Base-by-base conservation (phyloP, 2,113 vertebrate species). In the Rhinoderma darwinii region DNA sequence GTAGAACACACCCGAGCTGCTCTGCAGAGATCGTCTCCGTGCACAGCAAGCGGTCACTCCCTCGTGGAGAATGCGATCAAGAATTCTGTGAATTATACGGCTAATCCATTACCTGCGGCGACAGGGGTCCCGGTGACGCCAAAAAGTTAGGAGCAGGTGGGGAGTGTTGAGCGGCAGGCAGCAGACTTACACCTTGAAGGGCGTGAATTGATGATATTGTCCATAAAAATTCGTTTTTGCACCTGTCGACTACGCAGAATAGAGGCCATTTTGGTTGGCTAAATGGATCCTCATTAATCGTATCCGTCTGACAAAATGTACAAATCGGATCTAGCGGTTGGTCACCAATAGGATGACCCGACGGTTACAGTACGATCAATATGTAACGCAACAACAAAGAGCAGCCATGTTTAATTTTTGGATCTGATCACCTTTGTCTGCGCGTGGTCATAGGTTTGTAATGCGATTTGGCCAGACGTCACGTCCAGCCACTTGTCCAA, bases 31-130 rank as follows among this genome's bases (percentile, higher is more conserved):
- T 25, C 44, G 3, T 61, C 72, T 76, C 35, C 14, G 27, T 10
- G 50, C 32, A 51, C 54, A 54, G 61, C 56, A 47, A 63, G 56
- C 43, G 20, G 84, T 82, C 77, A 74, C 85, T 87, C 85, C 85
- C 85, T 81, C 59, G 5, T 70, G 50, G 85, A 74, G 85, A 87
- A 87, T 87, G 85, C 51, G 9, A 32, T n/a, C 2, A 87, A 73
- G 76, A 86, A 80, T 80, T 80, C 63, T 41, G 76, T 59, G 50
- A 86, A 86, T 86, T 72, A 78, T 25, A 43, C 63, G 50, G 76
- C 22, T 27, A 68, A 80, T 86, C 20, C 76, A 27, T 50, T 54
- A 80, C 84, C 75, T 79, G 59, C 27, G 51, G 59, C 75, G 44
- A 39, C 4, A 18, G 39, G 61, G 63, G 76, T 84, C 51, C 25